phyloP scores from a whole-genome alignment of 2,888 invertebrate genomes.

The Epinotia nisella region DNA sequence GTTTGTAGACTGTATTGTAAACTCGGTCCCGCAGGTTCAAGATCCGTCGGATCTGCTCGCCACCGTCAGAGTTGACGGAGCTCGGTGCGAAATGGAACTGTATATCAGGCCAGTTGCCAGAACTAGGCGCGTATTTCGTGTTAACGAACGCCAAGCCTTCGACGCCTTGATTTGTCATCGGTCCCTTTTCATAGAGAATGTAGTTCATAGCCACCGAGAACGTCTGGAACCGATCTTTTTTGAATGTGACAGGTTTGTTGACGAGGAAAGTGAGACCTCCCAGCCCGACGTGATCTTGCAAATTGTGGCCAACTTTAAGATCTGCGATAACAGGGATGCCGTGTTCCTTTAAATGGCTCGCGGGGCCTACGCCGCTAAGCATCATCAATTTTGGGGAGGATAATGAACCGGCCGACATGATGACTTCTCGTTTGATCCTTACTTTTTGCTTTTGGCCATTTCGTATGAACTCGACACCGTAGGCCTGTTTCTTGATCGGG shows the following conservation, averaged over 20 bases:
- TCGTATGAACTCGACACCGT: constrained; percentile 90
- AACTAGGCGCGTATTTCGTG: constrained; percentile 92
- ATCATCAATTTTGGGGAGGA: constrained; percentile 95
- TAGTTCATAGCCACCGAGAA: constrained; percentile 92
- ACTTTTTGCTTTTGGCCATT: constrained; percentile 87
- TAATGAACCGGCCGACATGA: constrained; percentile 94
- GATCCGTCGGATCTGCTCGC: constrained; percentile 91
- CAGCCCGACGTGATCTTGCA: constrained; percentile 95
- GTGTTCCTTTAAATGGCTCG: constrained; percentile 88
- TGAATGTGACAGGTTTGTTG: constrained; percentile 91
- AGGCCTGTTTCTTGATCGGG: constrained; percentile 87
- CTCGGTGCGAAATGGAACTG: constrained; percentile 95
- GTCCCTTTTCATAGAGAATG: constrained; percentile 91
- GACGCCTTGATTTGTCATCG: constrained; percentile 93
- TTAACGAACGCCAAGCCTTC: constrained; percentile 95
- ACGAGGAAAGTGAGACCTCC: constrained; percentile 93
- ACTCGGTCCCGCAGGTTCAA: constrained; percentile 91
- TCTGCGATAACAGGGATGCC: constrained; percentile 90
- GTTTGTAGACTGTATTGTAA: constrained; percentile 94
- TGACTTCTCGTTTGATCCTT: constrained; percentile 91
- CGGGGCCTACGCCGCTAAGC: constrained; percentile 95
- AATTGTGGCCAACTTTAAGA: constrained; percentile 91
- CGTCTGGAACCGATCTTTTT: constrained; percentile 90
- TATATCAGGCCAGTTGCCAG: constrained; percentile 92
- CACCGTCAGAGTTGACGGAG: constrained; percentile 92